phyloP scores from a whole-genome alignment of 2,113 vertebrate genomes.

The Odobenus rosmarus region DNA sequence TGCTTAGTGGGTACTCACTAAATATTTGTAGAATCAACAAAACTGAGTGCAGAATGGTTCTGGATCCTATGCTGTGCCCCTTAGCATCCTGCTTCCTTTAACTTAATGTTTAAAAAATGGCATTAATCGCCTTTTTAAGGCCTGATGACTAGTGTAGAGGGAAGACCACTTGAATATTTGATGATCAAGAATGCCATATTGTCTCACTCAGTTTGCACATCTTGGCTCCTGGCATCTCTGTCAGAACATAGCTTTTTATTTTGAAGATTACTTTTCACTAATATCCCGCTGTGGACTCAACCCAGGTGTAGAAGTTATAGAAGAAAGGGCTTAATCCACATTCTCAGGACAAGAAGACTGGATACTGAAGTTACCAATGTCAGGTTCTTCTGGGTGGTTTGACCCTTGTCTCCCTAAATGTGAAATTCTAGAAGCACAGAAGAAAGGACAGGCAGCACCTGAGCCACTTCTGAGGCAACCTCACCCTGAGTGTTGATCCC shows the following conservation, averaged over 20 bases:
- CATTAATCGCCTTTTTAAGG: neutral
- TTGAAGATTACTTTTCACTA: neutral
- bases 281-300: neutral
- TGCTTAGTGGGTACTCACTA: neutral
- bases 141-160: neutral
- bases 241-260: neutral
- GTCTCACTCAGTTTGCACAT: neutral
- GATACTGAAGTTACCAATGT: neutral
- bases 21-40: neutral
- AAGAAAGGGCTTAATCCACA: neutral
- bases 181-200: neutral
- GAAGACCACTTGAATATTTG: neutral
- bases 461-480: no score
- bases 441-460: rapidly evolving
- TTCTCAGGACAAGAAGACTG: neutral
- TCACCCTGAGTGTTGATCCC: rapidly evolving
- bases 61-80: neutral
- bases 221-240: neutral
- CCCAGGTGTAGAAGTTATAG: neutral
- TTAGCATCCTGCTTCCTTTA: neutral
- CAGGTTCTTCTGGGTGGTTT: neutral
- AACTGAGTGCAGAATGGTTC: neutral
- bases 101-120: neutral
- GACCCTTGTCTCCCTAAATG: neutral
- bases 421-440: neutral